These are phyloP conservation scores for Spizella passerina DNA, from an alignment of 2,797 vertebrate genomes.

Conservation along the genomic window DNA sequence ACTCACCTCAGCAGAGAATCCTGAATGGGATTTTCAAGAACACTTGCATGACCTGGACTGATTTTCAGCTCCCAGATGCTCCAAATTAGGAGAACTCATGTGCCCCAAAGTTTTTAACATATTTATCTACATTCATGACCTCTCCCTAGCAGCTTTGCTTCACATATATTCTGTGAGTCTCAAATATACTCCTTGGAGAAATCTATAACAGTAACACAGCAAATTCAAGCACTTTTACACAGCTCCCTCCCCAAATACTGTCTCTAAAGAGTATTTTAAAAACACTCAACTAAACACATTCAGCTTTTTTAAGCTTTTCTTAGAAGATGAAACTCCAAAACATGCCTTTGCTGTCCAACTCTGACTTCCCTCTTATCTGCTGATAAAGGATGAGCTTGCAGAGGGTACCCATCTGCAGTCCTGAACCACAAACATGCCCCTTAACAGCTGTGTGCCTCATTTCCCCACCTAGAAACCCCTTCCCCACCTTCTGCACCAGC, in stretches of 20 bases:
- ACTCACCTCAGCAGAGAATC: not conserved
- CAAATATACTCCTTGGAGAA: not conserved
- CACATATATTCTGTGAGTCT: not conserved
- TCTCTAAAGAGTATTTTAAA: not conserved
- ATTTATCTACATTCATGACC: not conserved
- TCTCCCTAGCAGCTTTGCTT: not conserved
- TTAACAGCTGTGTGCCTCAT: not conserved
- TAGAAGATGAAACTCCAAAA: not conserved
- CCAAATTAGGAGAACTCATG: not conserved
- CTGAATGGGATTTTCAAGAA: not conserved
- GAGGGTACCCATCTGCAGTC: not conserved
- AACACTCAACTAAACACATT: not conserved
- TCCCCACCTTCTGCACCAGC: not conserved
- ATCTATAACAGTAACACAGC: not conserved
- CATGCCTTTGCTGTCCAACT: not conserved
- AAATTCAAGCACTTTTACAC: not conserved
- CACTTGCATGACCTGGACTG: not conserved
- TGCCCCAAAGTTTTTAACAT: not conserved
- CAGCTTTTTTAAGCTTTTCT: not conserved
- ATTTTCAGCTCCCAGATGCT: not conserved
- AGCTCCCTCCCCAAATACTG: not conserved
- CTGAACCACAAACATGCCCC: not conserved
- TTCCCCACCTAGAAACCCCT: not conserved
- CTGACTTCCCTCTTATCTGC: not conserved
- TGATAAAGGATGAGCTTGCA: not conserved